A percentile compares a stretch with the other conserved stretches of the same genome.
phyloP scores from a whole-genome alignment of 2,888 invertebrate species.

The Clivina fossor region DNA sequence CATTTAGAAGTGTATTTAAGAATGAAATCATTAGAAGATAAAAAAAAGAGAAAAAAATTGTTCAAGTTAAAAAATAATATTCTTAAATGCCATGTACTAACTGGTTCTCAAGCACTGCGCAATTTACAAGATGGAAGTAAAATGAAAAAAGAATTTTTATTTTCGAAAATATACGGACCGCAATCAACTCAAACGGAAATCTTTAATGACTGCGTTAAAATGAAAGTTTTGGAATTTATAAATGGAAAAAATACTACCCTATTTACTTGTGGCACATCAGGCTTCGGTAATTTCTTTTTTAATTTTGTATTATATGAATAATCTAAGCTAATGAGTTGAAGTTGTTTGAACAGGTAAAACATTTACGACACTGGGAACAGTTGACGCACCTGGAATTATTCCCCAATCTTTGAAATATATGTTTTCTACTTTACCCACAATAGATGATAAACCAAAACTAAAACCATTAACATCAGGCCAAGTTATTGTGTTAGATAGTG shows the following conservation, averaged over 20 bases:
- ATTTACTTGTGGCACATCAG: conserved; percentile 86
- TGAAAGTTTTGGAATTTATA: conserved; percentile 46
- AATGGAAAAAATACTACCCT: conserved; percentile 73
- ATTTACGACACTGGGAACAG: conserved; percentile 55
- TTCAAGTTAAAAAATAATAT: conserved; percentile 41
- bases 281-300: conserved; percentile 73
- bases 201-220: conserved; percentile 46
- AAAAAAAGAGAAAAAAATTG: conserved; percentile 35
- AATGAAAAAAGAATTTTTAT: conserved; percentile 42
- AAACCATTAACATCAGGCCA: conserved; percentile 52
- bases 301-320: not conserved
- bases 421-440: conserved; percentile 47
- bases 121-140: conserved; percentile 38
- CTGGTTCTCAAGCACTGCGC: conserved; percentile 37
- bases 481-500: conserved; percentile 50
- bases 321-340: not conserved
- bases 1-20: conserved; percentile 37
- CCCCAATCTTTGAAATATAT: conserved; percentile 61
- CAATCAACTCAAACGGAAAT: conserved; percentile 43
- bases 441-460: conserved; percentile 47
- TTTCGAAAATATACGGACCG: conserved; percentile 47
- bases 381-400: conserved; percentile 64
- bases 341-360: conserved; percentile 51
- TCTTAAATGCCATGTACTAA: conserved; percentile 40
- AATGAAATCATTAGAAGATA: conserved; percentile 34